Evolutionary conservation across 2,797 vertebrate species (phyloP).

Genomic region (Zenarchopterus dispar): DNA sequence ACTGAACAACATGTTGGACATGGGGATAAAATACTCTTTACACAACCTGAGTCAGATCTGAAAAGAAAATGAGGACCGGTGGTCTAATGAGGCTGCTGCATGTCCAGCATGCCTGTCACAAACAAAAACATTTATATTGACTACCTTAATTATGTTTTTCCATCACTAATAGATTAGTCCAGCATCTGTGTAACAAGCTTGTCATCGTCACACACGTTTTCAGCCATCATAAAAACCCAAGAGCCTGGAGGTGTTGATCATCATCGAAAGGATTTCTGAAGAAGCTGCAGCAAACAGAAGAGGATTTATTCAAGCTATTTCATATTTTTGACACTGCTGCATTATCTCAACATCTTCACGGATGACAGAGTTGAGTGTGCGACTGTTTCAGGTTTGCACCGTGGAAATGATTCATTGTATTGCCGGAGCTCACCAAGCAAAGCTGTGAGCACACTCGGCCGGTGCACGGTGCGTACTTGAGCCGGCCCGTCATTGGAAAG

Average conservation of each 20-base stretch:
- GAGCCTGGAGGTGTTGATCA: conserved; percentile 47
- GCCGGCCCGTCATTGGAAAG: conserved; percentile 49
- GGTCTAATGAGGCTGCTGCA: conserved; percentile 40
- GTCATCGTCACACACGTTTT: conserved; percentile 52
- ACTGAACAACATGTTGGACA: no score
- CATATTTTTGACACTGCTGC: conserved; percentile 18
- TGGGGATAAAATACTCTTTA: no score
- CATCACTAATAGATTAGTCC: conserved; percentile 61
- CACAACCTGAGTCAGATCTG: background rate
- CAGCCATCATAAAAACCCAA: conserved; percentile 26
- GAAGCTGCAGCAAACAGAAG: conserved; percentile 13
- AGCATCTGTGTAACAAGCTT: conserved; percentile 42
- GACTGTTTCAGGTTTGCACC: conserved; percentile 31
- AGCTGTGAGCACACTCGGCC: conserved; percentile 18
- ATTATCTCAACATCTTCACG: conserved; percentile 33
- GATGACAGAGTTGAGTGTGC: conserved; percentile 44
- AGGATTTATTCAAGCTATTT: conserved; percentile 40
- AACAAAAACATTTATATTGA: conserved; percentile 35
- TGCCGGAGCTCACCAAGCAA: conserved; percentile 30
- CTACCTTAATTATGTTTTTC: conserved; percentile 54
- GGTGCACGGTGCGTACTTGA: conserved; percentile 35
- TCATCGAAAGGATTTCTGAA: conserved; percentile 22
- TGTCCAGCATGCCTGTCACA: conserved; percentile 22
- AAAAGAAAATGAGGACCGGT: conserved; percentile 1
- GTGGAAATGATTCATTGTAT: conserved; percentile 45